Evolutionary conservation across 1,140 invertebrate species (phyloP), one percentile per base, ranked within the genome.

Genomic region (Sinonovacula constricta): DNA sequence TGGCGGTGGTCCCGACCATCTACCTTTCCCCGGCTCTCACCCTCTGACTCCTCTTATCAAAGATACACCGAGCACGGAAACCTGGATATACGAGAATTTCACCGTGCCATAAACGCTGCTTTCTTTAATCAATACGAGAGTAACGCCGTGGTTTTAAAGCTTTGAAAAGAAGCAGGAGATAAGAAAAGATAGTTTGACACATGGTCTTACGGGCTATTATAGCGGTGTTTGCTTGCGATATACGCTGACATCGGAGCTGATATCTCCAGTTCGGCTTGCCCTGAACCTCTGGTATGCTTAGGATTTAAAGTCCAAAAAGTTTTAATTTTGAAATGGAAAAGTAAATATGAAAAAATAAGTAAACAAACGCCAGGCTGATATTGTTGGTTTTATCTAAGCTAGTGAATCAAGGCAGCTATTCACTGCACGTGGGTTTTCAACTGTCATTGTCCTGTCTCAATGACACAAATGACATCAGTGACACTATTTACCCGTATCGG

Each of bases 241-340:
- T 67, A 36, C 36, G 53, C 72, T 76, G 72, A 76, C 72, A 76
- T 76, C 62, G 30, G 15, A 76, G 72, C 63, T 67, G 72, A 76
- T 76, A 76, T 62, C 28, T 53, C 57, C 36, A 66, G 59, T 51
- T 56, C 67, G 72, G 57, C 72, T 45, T 76, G 72, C 72, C 72
- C 62, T 49, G 65, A 76, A 76, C 72, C 56, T 66, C 45, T 67
- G 72, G 72, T 76, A 76, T 76, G 72, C 36, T 76, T 76, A 31
- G 60, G 72, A 76, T 76, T 76, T 39, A 31, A 22, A 76, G 39
- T 36, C 72, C 53, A 76, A 76, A 76, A 66, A 76, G 72, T 76
- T 76, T 76, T 76, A 76, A 76, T 76, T 76, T 76, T 66, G 54
- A 76, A 76, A 65, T 76, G 63, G 72, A 65, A 76, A 76, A 76